A percentile compares a stretch with the other conserved stretches of the same genome.
Conservation (phyloP, 2,113 vertebrate genomes). For the Coptodon bakossiorum region DNA sequence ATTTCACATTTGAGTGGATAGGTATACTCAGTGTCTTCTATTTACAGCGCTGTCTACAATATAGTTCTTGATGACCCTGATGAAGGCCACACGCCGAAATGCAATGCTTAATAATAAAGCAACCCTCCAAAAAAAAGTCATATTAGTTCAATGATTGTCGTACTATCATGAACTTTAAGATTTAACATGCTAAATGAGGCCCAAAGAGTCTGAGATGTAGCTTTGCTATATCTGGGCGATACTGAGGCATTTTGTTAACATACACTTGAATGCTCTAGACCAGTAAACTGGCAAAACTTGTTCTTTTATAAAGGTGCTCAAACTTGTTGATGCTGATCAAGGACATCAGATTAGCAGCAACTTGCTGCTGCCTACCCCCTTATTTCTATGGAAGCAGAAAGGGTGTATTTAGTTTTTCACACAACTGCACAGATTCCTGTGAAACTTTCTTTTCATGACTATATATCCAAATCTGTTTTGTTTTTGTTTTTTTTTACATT, state of each 20-base stretch:
- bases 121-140: neutral
- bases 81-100: accelerated
- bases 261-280: neutral
- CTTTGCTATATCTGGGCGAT: neutral
- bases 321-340: too few relatives aligned
- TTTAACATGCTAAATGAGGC: neutral
- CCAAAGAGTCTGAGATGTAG: neutral
- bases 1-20: neutral
- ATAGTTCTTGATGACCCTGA: neutral
- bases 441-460: neutral
- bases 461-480: neutral
- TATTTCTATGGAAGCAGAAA: neutral
- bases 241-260: neutral
- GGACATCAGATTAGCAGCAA: neutral
- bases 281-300: neutral
- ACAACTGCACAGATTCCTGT: neutral
- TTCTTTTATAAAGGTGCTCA: neutral
- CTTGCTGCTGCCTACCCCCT: neutral
- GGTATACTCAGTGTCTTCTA: neutral
- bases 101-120: neutral
- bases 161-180: neutral
- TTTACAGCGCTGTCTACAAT: neutral
- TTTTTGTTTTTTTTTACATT: neutral
- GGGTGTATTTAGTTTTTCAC: neutral
- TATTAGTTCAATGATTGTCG: neutral